A percentile compares a stretch with the other conserved stretches of the same genome.
phyloP scores from a whole-genome alignment of 2,888 invertebrate genomes.

The Hemicrepidius hirtus region DNA sequence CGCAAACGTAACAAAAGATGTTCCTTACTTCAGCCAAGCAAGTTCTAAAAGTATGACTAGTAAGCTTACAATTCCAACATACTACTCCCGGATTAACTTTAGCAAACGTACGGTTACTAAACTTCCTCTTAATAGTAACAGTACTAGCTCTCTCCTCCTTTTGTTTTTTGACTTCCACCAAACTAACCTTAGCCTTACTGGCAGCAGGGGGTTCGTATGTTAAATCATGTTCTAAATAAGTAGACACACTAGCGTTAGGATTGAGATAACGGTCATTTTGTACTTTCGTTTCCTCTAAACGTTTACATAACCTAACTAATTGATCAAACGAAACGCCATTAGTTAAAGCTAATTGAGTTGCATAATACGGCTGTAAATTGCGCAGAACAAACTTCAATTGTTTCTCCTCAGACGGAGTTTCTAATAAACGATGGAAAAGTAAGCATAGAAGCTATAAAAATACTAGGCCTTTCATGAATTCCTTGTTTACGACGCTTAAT shows the following conservation, averaged over 20 bases:
- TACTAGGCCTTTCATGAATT: constrained; percentile 29
- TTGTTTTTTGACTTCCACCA: too few species aligned
- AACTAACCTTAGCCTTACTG: too few species aligned
- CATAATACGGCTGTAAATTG: constrained; percentile 19
- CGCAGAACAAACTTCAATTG: neutral
- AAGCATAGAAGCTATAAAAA: constrained; percentile 8
- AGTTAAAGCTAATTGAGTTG: neutral
- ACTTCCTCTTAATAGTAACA: too few species aligned
- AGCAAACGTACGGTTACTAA: too few species aligned
- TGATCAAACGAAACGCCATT: neutral
- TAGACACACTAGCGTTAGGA: neutral
- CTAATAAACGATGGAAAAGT: constrained; percentile 10
- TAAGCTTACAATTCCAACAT: too few species aligned
- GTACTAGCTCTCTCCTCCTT: too few species aligned
- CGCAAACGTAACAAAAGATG: too few species aligned
- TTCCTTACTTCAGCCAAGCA: too few species aligned
- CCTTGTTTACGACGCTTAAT: constrained; percentile 43
- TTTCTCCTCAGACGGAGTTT: neutral
- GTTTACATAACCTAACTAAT: neutral
- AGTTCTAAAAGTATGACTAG: too few species aligned
- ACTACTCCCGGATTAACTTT: too few species aligned
- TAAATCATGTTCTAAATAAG: constrained; percentile 23
- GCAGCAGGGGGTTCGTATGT: constrained; percentile 5
- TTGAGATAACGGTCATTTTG: constrained; percentile 11
- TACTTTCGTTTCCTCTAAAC: constrained; percentile 6